These are phyloP conservation scores for Araneus ventricosus DNA, from an alignment of 1,140 invertebrate species.

Conservation along the genomic window DNA sequence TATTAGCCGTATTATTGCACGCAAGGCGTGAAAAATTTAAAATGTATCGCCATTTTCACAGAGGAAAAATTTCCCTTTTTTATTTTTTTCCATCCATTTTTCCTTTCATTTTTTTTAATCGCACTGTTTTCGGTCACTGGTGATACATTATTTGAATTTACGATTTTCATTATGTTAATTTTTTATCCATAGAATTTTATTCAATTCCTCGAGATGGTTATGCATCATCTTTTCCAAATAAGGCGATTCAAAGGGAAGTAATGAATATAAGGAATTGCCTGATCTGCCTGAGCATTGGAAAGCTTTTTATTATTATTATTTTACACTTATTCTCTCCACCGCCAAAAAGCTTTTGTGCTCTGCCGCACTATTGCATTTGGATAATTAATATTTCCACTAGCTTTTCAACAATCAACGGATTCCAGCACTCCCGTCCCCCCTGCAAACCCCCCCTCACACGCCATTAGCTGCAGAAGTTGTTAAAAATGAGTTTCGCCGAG, in stretches of 20 bases:
- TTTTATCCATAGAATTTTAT: conserved; percentile 73
- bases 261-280: conserved; percentile 73
- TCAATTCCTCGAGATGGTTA: conserved; percentile 42
- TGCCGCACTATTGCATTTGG: conserved; percentile 72
- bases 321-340: conserved; percentile 68
- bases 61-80: not conserved
- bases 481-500: conserved; percentile 72
- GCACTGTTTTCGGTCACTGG: conserved; percentile 74
- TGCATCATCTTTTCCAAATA: conserved; percentile 75
- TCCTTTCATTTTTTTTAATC: conserved; percentile 65
- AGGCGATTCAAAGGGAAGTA: conserved; percentile 73
- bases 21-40: conserved; percentile 74
- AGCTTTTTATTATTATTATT: conserved; percentile 59
- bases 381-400: conserved; percentile 76
- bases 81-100: conserved; percentile 17
- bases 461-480: conserved; percentile 73
- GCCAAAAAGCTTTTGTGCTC: conserved; percentile 60
- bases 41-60: conserved; percentile 74
- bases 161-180: conserved; percentile 75
- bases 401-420: conserved; percentile 71
- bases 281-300: conserved; percentile 57
- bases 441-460: not conserved
- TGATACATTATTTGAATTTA: conserved; percentile 76
- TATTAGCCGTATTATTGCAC: conserved; percentile 67
- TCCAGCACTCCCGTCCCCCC: not conserved